Base-by-base conservation (phyloP, 2,888 invertebrate genomes). In the Drosophila tanythrix region DNA sequence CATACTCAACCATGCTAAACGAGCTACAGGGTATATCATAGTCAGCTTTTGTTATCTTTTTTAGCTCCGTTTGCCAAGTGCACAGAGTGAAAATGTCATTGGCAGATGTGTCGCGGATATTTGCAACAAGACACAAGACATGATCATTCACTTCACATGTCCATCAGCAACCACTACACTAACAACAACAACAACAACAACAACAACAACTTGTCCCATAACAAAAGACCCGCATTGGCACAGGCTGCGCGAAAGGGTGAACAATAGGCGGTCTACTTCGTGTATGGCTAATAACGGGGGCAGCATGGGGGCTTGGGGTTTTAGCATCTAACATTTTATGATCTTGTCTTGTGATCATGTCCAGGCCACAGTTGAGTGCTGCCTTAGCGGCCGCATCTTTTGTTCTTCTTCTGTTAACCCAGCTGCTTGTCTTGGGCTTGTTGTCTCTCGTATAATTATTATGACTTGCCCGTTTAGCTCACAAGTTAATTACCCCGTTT, bases 101-200 rank as follows among this genome's bases (percentile, higher is more conserved):
- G 84, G 84, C 88, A 89, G 88, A 84, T 84, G 89, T 87, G 84
- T 84, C 84, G 88, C 83, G 81, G 83, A 83, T 83, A 83, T 88
- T 81, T 83, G 81, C 86, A 82, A 58, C 68, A 66, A 35, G 27
- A 53, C 59, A 57, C 35, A 51, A 52, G 35, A 53, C 78, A 59
- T 59, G 74, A 66, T 73, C 75, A 62, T 48, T 61, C 57, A 76
- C 53, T 46, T 60, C 59, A 50, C 51, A 69, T 61, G 50, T 52
- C 56, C 70, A 70, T 61, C 61, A 58, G 10, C 53, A 51, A n/a
- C 40, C n/a, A 43, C 58, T 46, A 1, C 36, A 43, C 7, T 53
- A 50, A 8, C 50, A 58, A n/a, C 56, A 18, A 6, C 50, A 25
- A n/a, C 51, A 18, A 6, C 50, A 25, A n/a, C 51, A 64, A 27